Conservation (phyloP, 2,797 vertebrate species). For the Paratrypauchen microcephalus region DNA sequence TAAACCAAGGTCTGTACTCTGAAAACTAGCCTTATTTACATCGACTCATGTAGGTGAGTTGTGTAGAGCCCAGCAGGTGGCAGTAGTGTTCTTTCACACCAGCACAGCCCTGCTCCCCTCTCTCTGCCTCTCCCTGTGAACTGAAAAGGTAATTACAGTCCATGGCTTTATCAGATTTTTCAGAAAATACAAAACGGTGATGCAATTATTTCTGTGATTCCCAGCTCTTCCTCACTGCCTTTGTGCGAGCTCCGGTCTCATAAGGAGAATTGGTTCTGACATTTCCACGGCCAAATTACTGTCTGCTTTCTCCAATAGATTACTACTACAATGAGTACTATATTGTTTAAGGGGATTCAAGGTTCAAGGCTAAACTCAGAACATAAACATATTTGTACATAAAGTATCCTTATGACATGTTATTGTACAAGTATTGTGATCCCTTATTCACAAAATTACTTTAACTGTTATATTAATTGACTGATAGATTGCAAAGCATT, state of each 20-base stretch:
- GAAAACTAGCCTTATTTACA: background rate
- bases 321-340: constrained; percentile 37
- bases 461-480: no score
- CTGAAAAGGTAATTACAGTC: constrained; percentile 38
- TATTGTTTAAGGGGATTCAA: constrained; percentile 21
- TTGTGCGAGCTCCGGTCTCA: constrained; percentile 22
- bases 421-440: background rate
- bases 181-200: constrained; percentile 30
- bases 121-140: constrained; percentile 14
- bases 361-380: background rate
- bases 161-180: constrained; percentile 35
- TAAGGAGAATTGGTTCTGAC: constrained; percentile 41
- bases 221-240: constrained; percentile 2
- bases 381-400: background rate
- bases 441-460: no score
- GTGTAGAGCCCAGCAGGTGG: constrained; percentile 30
- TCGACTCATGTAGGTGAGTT: background rate
- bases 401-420: background rate
- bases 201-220: constrained; percentile 21
- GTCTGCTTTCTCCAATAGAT: constrained; percentile 17
- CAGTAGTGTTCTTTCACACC: constrained; percentile 19
- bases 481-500: no score
- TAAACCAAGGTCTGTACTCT: no score
- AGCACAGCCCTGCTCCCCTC: background rate
- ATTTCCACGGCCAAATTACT: constrained; percentile 46